Base-by-base conservation (phyloP, 2,797 vertebrate genomes). In the Epinephelus awoara region DNA sequence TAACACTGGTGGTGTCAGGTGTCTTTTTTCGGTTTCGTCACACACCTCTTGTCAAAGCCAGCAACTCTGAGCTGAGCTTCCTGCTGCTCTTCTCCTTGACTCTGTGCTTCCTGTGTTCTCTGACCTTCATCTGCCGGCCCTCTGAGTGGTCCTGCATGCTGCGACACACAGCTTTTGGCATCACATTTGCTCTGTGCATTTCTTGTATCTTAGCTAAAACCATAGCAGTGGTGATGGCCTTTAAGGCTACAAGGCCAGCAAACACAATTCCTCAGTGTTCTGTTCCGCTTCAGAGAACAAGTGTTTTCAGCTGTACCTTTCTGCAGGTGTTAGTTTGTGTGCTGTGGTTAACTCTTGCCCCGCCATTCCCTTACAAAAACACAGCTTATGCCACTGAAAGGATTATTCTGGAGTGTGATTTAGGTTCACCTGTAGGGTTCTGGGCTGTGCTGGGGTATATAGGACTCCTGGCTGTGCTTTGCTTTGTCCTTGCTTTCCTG, bases 141-240 rank as follows among this genome's bases (percentile, higher is more conserved):
- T 68, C 93, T 68, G 68, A 86, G 21, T 95, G 92, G 93, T 95
- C 94, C 74, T 95, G 94, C 82, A 94, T 92, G 93, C 84, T 95
- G 62, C 86, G 94, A 1, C 93, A 95, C 76, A 92, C 91, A 18
- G 88, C 85, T 0, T 95, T 94, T 9, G 91, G 93, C 12, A 87
- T 94, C 75, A 92, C 93, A 12, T 95, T 95, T 80, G 93, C 90
- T 15, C 77, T 95, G 65, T 95, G 93, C 63, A 93, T 95, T 47
- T 95, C 94, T 25, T 95, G 95, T 79, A 84, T 95, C 63, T 81
- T 95, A 63, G 93, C 92, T 12, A 95, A 95, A 89, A 95, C 94
- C 17, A 75, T 94, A 69, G 92, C 90, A 2, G 94, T 95, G 40
- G 75, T 95, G 54, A 88, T 91, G 7, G 95, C 94, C n/a, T 95